A percentile compares a stretch with the other conserved stretches of the same genome.
These are phyloP conservation scores for Microcebus murinus DNA, from an alignment of 2,113 vertebrate genomes.

Conservation along the genomic window DNA sequence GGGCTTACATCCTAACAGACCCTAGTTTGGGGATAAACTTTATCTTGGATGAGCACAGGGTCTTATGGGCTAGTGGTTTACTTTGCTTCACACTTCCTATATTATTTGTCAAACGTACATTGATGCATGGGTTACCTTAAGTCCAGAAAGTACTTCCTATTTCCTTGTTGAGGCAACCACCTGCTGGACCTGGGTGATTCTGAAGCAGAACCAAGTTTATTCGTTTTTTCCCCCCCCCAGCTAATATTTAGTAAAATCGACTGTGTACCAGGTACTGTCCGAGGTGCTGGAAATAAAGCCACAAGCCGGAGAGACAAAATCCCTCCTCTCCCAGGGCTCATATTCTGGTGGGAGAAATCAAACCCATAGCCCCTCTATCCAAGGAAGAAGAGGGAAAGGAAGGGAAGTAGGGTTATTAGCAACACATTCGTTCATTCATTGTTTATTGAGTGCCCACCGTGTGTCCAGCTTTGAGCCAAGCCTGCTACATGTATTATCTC, in stretches of 20 bases:
- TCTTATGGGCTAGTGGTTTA: not conserved
- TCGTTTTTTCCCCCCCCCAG: rapidly evolving
- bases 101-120: not conserved
- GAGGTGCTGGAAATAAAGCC: not conserved
- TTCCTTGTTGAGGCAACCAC: not conserved
- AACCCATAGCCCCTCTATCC: not conserved
- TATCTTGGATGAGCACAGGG: not conserved
- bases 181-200: not conserved
- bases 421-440: rapidly evolving
- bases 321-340: not conserved
- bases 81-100: rapidly evolving
- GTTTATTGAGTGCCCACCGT: not conserved
- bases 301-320: not conserved
- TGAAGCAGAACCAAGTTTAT: not conserved
- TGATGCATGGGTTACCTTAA: not conserved
- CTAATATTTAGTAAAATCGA: not conserved
- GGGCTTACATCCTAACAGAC: not conserved
- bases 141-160: not conserved
- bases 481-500: rapidly evolving
- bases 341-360: not conserved
- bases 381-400: not conserved
- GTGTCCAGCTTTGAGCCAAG: not conserved
- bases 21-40: not conserved
- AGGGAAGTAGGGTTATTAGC: not conserved
- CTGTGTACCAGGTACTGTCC: not conserved